Evolutionary conservation across 2,113 vertebrate species (phyloP), one percentile per base, ranked within the genome.

Genomic region (Lagenorhynchus albirostris): DNA sequence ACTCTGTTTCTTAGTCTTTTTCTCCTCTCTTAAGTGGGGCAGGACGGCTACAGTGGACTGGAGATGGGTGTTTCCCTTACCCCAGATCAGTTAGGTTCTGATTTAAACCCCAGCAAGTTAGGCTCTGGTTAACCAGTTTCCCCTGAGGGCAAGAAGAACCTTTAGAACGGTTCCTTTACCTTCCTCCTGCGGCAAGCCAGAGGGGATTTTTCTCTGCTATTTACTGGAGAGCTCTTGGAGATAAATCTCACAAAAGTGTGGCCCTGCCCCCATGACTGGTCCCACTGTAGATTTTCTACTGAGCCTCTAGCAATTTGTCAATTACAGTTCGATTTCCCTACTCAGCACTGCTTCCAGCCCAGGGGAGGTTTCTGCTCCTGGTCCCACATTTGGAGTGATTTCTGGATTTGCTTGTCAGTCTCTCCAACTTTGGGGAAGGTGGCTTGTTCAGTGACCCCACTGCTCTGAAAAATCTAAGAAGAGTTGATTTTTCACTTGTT

Each of bases 121-220:
- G 17, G 55, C n/a, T 41, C 67, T 33, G 29, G 41, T 73, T 18
- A 74, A 29, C 76, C 38, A 26, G 41, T 53, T 53, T 38, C 21
- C 12, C 14, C n/a, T 4, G 21, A 94, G 76, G 44, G n/a, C 67
- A 50, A 41, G 71, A 38, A 31, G 55, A 63, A 38, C 33, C 65
- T 81, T 82, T 60, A 89, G 50, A 63, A n/a, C 21, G 67, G 41
- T 11, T 89, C 67, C 67, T 73, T 36, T 20, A 1, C 10, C 21
- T 8, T 73, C 26, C 31, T 21, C 29, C 67, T 21, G 10, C 55
- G 0, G 5, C 55, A 73, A 63, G 41, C 65, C 38, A 0, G 0
- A 85, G 41, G 36, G 10, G 20, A 33, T 41, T 89, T 73, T 65
- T 14, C 67, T 55, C 67, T 26, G 41, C 26, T 26, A 2, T 53